Conservation (phyloP, 2,888 invertebrate genomes). For the Pseudanteris insignis region DNA sequence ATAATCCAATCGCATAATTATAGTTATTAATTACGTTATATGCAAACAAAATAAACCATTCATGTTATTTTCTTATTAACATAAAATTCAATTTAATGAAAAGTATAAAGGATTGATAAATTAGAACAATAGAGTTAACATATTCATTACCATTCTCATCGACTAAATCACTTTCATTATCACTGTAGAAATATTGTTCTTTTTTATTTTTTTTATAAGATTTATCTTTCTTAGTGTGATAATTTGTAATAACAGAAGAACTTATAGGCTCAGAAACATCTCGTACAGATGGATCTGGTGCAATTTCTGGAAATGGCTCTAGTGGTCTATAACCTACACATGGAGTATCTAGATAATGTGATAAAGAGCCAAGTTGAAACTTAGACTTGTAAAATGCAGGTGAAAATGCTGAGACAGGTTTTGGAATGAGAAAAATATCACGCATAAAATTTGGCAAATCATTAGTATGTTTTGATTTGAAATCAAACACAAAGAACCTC, state of each 20-base stretch:
- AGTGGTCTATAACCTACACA: constrained; percentile 90
- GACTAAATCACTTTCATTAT: constrained; percentile 65
- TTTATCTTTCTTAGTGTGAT: constrained; percentile 54
- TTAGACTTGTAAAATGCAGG: constrained; percentile 83
- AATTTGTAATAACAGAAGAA: constrained; percentile 56
- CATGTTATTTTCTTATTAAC: no score
- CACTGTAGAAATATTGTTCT: constrained; percentile 71
- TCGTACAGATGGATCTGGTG: constrained; percentile 81
- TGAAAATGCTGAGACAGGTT: constrained; percentile 91
- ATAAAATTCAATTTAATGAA: no score
- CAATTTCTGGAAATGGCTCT: constrained; percentile 81
- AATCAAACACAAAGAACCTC: constrained; percentile 79
- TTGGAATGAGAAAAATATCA: constrained; percentile 88
- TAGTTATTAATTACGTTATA: no score
- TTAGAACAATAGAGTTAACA: no score
- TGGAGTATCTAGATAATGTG: constrained; percentile 89
- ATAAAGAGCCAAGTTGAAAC: constrained; percentile 93
- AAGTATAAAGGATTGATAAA: no score
- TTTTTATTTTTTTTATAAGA: constrained; percentile 63
- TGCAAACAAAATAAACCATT: no score
- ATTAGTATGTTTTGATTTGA: constrained; percentile 63
- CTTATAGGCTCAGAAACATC: constrained; percentile 71
- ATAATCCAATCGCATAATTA: no score
- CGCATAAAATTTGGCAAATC: constrained; percentile 76
- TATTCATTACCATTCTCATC: constrained; percentile 53